These are phyloP conservation scores for Physella acuta DNA, from an alignment of 1,140 invertebrate genomes.

Conservation along the genomic window DNA sequence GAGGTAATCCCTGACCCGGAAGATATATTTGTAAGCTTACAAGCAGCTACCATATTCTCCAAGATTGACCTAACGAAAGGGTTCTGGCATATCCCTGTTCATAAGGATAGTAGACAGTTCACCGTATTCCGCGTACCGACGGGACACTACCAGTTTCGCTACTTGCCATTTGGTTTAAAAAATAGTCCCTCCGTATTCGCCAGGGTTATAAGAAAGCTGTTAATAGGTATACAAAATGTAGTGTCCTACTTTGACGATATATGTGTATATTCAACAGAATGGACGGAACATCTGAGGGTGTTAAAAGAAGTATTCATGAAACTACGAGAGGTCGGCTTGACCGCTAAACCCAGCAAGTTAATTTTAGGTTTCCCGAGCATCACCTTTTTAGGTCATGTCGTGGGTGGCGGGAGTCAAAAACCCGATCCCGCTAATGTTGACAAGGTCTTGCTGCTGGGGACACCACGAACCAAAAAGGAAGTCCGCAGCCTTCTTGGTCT, in stretches of 20 bases:
- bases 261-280: background rate
- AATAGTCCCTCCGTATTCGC: constrained; percentile 27
- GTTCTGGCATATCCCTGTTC: constrained; percentile 33
- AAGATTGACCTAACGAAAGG: constrained; percentile 35
- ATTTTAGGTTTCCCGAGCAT: background rate
- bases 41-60: constrained; percentile 1
- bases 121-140: constrained; percentile 29
- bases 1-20: constrained; percentile 39
- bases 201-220: constrained; percentile 29
- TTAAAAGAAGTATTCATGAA: background rate
- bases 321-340: background rate
- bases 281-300: background rate
- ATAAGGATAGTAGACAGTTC: background rate
- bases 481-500: background rate
- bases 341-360: background rate
- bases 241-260: background rate
- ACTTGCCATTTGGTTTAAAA: constrained; percentile 40
- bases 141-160: constrained; percentile 29
- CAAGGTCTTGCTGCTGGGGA: background rate
- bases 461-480: background rate
- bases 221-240: constrained; percentile 2
- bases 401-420: background rate
- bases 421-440: constrained; percentile 3
- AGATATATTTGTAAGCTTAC: constrained; percentile 33
- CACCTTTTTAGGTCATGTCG: background rate